Base-by-base conservation (phyloP, 2,888 invertebrate genomes). In the Myopa testacea region DNA sequence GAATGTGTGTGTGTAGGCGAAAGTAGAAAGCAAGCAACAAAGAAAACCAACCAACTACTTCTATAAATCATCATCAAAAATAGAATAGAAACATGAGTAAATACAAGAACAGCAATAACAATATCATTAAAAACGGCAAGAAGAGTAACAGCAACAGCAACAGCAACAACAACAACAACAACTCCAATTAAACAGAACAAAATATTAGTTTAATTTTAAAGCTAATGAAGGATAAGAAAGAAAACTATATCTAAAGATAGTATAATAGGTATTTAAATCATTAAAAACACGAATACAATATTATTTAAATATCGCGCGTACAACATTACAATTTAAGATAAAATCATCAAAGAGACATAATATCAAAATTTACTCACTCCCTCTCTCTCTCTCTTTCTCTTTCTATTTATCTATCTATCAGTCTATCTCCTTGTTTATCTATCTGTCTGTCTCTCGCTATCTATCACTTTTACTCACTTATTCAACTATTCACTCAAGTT, bases 1-100 rank as follows among this genome's bases (percentile, higher is more conserved):
- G 87, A 88, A 84, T 82, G 65, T 83, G 34, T 19, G 19, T 5
- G 58, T 19, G 16, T 50, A 19, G 45, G 38, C 45, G 34, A 55
- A 63, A 16, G 14, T 45, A 80, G 65, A 38, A 14, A n/a, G 19
- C 2, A 16, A 40, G 50, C 26, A 73, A 62, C 45, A 45, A 26
- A 67, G 16, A 38, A 67, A 67, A 67, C 67, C 38, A 37, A 67
- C 52, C 69, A 67, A 70, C 75, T 55, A 26, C 26, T 26, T 1
- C 26, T 26, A 26, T 26, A 26, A 26, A 26, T 26, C 26, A 26
- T 26, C 26, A 26, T 26, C 1, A 26, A 26, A 26, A 26, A 26
- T 26, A 26, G 26, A 26, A 26, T 26, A 26, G 26, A 26, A 26
- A 26, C 26, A 26, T 26, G 26, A 69, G 5, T 72, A 73, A 55